Base-by-base conservation (phyloP, 2,113 vertebrate species). In the Ciconia stormi region DNA sequence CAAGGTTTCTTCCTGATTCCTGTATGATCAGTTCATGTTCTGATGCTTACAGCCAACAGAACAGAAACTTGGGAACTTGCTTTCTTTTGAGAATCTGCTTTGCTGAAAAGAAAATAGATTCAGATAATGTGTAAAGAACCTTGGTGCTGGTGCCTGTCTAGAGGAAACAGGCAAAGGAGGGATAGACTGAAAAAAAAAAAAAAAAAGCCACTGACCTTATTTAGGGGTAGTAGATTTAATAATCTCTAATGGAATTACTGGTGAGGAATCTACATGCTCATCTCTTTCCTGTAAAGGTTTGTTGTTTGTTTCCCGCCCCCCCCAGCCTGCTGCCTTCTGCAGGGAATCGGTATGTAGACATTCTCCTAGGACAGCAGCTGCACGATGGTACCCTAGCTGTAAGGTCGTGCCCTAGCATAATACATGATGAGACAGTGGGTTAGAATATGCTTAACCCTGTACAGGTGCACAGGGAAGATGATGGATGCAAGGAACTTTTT, bases 191-290 rank as follows among this genome's bases (percentile, higher is more conserved):
- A 30, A 84, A 67, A 38, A 38, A 38, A 38, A 38, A 52, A 32
- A 26, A 21, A 34, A 44, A 42, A 55, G 25, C 32, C 67, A 42
- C 14, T 72, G 81, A 70, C 85, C 61, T 93, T 90, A 81, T 74
- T 87, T 82, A 70, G 70, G 89, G 42, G 14, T 30, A 87, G 55
- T 7, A 78, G 82, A 87, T 90, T 92, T 90, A 95, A 93, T 95
- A 81, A 87, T 74, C 52, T 87, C 46, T 70, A 74, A 82, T 92
- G 56, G 59, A 85, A 92, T 91, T 90, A 34, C 61, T 55, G 71
- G 12, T 67, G 47, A 79, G 56, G 83, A 71, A 61, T 83, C 58
- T 87, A 58, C 85, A 53, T n/a, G 25, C 65, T 95, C 71, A 63
- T 92, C 76, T 82, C 61, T 74, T 92, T 86, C 94, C 74, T 82